Percentiles rank a stretch among this genome's conserved stretches.
Conservation (phyloP, 92 coral and sea anemone genomes). For the Palythoa heliodiscus region DNA sequence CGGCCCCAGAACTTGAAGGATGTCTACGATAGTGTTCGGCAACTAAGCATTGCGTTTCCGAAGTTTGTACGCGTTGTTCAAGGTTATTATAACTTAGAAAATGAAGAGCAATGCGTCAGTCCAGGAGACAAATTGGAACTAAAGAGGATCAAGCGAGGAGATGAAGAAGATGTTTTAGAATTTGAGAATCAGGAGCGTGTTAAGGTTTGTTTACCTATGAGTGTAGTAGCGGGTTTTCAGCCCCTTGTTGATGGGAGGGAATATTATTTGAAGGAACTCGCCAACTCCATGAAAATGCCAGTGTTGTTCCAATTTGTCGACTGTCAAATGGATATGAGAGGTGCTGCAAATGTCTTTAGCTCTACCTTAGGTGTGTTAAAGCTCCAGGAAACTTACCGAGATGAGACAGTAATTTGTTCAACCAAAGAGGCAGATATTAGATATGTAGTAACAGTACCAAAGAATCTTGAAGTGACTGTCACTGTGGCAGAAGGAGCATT, state of each 20-base stretch:
- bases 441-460: conserved; percentile 87
- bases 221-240: conserved; percentile 87
- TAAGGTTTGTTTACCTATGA: conserved; percentile 66
- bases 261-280: conserved; percentile 83
- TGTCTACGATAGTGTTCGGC: conserved; percentile 80
- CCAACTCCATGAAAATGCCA: conserved; percentile 54
- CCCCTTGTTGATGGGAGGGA: conserved; percentile 91
- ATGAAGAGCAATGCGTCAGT: conserved; percentile 73
- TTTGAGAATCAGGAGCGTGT: conserved; percentile 73
- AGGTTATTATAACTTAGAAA: conserved; percentile 74
- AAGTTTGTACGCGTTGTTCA: conserved; percentile 89
- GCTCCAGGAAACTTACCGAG: conserved; percentile 62
- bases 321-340: conserved; percentile 52
- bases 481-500: conserved; percentile 87
- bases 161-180: conserved; percentile 56
- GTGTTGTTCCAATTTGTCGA: conserved; percentile 83
- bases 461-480: conserved; percentile 76
- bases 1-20: conserved; percentile 85
- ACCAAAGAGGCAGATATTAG: conserved; percentile 65
- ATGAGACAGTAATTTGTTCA: conserved; percentile 80
- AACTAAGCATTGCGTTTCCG: conserved; percentile 66
- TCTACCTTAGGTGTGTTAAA: conserved; percentile 77
- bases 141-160: conserved; percentile 62
- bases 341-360: conserved; percentile 67
- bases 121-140: conserved; percentile 92